Base-by-base conservation (phyloP, 2,797 vertebrate genomes). In the Telmatherina bonti region DNA sequence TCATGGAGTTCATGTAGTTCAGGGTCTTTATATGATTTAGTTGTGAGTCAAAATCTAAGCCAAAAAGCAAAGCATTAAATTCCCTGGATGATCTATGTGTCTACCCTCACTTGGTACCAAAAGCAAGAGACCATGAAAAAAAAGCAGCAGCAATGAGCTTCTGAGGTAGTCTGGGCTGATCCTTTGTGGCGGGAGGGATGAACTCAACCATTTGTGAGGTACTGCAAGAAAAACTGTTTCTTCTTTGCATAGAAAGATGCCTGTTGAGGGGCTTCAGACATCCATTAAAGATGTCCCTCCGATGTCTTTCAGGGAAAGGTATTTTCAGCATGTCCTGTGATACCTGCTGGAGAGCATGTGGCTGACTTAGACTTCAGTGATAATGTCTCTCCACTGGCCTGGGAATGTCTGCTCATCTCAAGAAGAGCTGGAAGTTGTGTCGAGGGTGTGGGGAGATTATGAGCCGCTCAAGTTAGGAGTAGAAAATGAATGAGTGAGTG, bases 51-150 rank as follows among this genome's bases (percentile, higher is more conserved):
- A 55, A 29, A 35, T 16, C 13, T 30, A 49, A 59, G 24, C 27
- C 18, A 52, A 68, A 51, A 58, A 13, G 12, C n/a, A 16, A 53
- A 52, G 9, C 57, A 52, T 36, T 59, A 12, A 59, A 10, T 59
- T 36, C 2, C 57, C 30, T 33, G 47, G 31, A 33, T 43, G 63
- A 29, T 38, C 38, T 45, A 43, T 41, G 54, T 45, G 26, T 41
- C 20, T 47, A 57, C 15, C 20, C 7, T 24, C 64, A 56, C 36
- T 45, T 15, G n/a, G 7, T 22, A 6, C 1, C 16, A 41, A 31
- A 43, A 45, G 11, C 22, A 55, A 16, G 31, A 29, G 2, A 1
- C 18, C 26, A n/a, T 43, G n/a, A 27, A 27, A 29, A 36, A 26
- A 24, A 36, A 30, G 30, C n/a, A 43, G 27, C 16, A 20, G 16